Conservation (phyloP, 2,888 invertebrate species). For the Drosophila cognata region DNA sequence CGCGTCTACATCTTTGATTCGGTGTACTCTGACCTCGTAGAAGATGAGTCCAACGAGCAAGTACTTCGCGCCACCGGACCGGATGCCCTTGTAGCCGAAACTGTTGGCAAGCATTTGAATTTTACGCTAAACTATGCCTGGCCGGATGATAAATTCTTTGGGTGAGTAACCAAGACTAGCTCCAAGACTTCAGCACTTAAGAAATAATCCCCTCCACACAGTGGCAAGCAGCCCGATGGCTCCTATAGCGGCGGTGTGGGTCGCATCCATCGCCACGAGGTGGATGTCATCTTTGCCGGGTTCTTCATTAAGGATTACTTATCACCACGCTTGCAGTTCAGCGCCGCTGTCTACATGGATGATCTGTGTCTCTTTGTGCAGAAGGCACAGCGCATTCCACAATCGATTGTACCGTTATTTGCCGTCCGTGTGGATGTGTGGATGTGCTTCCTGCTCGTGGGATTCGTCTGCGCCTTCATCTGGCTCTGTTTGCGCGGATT, state of each 20-base stretch:
- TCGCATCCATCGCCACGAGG: constrained; percentile 78
- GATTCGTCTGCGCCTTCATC: constrained; percentile 67
- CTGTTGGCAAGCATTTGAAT: constrained; percentile 77
- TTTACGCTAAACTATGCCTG: constrained; percentile 70
- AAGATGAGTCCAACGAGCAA: constrained; percentile 43
- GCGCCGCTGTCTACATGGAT: constrained; percentile 83
- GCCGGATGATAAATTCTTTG: constrained; percentile 81
- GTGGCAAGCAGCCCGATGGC: constrained; percentile 81
- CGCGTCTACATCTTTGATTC: constrained; percentile 82
- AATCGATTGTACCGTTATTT: constrained; percentile 83
- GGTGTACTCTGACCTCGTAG: constrained; percentile 73
- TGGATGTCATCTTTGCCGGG: constrained; percentile 83
- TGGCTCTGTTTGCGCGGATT: constrained; percentile 77
- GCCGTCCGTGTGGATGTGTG: constrained; percentile 82
- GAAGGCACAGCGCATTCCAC: constrained; percentile 84
- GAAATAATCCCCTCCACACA: constrained; percentile 55
- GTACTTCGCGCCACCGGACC: constrained; percentile 70
- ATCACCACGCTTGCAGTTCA: constrained; percentile 82
- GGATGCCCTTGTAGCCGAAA: constrained; percentile 77
- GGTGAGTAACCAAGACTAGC: constrained; percentile 63
- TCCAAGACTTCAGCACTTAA: neutral
- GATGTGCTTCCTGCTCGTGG: constrained; percentile 80
- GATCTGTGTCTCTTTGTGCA: constrained; percentile 84
- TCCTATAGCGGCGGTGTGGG: constrained; percentile 83
- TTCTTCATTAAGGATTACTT: constrained; percentile 85